Base-by-base conservation (phyloP, 2,797 vertebrate genomes). In the Micropoecilia bifurca region DNA sequence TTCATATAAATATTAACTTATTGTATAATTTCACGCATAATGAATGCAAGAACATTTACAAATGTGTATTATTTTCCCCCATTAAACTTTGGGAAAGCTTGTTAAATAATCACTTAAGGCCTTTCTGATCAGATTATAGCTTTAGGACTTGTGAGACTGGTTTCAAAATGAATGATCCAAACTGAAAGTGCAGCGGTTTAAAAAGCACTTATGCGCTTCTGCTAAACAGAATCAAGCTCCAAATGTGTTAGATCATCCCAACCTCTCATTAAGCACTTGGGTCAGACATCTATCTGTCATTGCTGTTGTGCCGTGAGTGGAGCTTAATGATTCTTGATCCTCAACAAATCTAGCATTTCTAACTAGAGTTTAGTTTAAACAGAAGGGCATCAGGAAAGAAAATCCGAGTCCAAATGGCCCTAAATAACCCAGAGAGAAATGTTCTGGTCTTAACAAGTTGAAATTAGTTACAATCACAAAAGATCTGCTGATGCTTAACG, bases 21-120 rank as follows among this genome's bases (percentile, higher is more conserved):
- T 18, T 33, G n/a, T 18, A 8, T 61, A 1, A 61, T 33, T 33
- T 33, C 28, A 30, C 5, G 14, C 28, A 14, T 30, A 16, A 61
- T 30, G 12, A 28, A 61, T 61, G 16, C 5, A 59, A 18, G 48
- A 50, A 25, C 18, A 53, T 8, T 48, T 48, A 75, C 39, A 75
- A 68, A 5, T 33, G 5, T 61, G 12, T 6, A 3, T 50, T 28
- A 10, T 53, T 53, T 39, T 2, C 1, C 18, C 61, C 16, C 33
- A 36, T 66, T 9, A 36, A 9, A 22, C 16, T 8, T 39, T 66
- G 3, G 18, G 16, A 66, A 66, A 66, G 61, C 22, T 66, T 25
- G 13, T 77, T 47, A 43, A 79, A 74, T 63, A 28, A 82, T 76
- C 0, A 71, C 83, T 79, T 74, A 66, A 36, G 4, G 8, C 47